Base-by-base conservation (phyloP, 2,888 invertebrate species). In the Resseliella maxima region DNA sequence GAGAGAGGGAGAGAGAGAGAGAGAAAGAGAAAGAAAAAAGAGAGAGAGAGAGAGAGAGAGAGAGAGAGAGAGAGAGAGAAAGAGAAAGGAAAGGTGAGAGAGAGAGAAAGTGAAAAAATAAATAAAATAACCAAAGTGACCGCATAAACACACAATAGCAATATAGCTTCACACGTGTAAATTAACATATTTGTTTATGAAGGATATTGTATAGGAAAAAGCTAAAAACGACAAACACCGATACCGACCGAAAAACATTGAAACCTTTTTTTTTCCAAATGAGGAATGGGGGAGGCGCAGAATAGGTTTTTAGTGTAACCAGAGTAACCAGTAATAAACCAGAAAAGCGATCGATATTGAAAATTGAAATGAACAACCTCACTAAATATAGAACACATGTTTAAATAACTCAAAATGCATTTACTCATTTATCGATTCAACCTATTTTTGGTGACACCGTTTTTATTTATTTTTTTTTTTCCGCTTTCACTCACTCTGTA, bases 81-180 rank as follows among this genome's bases (percentile, higher is more conserved):
- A n/a, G n/a, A n/a, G n/a, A n/a, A n/a, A n/a, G n/a, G n/a, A n/a
- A n/a, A n/a, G n/a, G 41, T 41, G 41, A 41, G 41, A 41, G 12
- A 41, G 41, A 41, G 12, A 41, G 12, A 41, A 12, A 41, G 41
- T 41, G 12, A 5, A 5, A 41, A 50, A 50, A 50, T 18, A 50
- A 50, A 8, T 18, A 59, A 59, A 5, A 50, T 15, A 21, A 21
- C 10, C 50, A 18, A 50, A 50, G 5, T 21, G 18, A 50, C 50
- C 41, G 41, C 41, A 41, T 41, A 41, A 50, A 50, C 15, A 3
- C 59, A 24, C 59, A 59, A 24, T 59, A 59, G 6, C 59, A 59
- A 59, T 59, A 59, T 27, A 24, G 59, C 24, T 24, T 59, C 27
- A 59, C 59, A 59, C 59, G 59, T 59, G 59, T 24, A 59, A 59